A percentile compares a stretch with the other conserved stretches of the same genome.
Conservation (phyloP, 1,140 invertebrate species). For the Drosophila mayri region DNA sequence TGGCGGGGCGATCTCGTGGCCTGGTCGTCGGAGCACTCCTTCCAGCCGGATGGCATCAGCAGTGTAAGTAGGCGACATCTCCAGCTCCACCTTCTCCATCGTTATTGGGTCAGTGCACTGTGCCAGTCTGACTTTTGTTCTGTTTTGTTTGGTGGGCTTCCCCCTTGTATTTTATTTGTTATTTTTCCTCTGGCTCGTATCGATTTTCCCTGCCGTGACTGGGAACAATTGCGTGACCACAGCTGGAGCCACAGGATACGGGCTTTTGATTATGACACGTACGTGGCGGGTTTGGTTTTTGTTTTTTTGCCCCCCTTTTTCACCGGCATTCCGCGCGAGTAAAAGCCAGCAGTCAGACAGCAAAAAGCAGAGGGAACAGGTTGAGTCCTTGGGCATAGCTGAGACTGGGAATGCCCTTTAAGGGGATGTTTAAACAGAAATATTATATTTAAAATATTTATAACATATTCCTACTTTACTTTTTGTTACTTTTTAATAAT, state of each 20-base stretch:
- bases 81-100: not conserved
- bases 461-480: too few relatives aligned
- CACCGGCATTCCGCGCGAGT: conserved; percentile 4
- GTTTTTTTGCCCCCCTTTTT: conserved; percentile 9
- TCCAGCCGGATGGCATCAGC: conserved; percentile 79
- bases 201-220: conserved; percentile 75
- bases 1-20: conserved; percentile 69
- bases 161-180: conserved; percentile 25
- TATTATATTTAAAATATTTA: too few relatives aligned
- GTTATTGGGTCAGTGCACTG: conserved; percentile 77
- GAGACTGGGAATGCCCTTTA: not conserved
- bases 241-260: conserved; percentile 67
- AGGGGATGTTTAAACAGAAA: not conserved
- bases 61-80: conserved; percentile 70
- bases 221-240: conserved; percentile 57
- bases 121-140: conserved; percentile 25
- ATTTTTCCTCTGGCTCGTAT: conserved; percentile 33
- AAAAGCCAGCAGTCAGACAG: conserved; percentile 34
- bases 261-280: conserved; percentile 80
- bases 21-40: conserved; percentile 71
- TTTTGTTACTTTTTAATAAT: not conserved
- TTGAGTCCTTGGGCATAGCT: not conserved
- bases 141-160: conserved; percentile 5
- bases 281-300: conserved; percentile 35
- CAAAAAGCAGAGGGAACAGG: conserved; percentile 2